Evolutionary conservation across 1,140 invertebrate species (phyloP), one percentile per base, ranked within the genome.

Genomic region (Centruroides vittatus): DNA sequence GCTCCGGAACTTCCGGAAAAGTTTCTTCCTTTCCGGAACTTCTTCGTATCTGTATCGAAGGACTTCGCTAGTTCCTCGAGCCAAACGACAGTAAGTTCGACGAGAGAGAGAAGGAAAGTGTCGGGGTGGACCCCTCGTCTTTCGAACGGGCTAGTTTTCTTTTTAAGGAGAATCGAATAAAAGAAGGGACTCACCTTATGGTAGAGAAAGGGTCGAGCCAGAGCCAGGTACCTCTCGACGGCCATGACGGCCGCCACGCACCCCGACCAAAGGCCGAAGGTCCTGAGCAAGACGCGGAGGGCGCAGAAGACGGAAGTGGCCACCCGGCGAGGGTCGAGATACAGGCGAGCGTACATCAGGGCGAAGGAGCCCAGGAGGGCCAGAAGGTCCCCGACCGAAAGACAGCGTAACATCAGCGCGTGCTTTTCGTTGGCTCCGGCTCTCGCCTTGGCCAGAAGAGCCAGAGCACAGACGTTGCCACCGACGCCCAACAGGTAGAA

Each of bases 201-300:
- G 74, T 90, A 92, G 61, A 87, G 78, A 70, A 92, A 92, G 35
- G 88, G 88, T 65, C 83, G 81, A 0, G 87, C 88, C 57, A 92
- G 78, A 6, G 88, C 88, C 61, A 90, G 76, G 81, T 86, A 92
- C 59, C 88, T 76, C 73, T 92, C 88, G 12, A 83, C 79, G 3
- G 88, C 88, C 88, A 92, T 91, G 6, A 89, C 85, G 67, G 86
- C 81, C 10, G 88, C 86, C 52, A 92, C 87, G 72, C 85, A 88
- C 5, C 88, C 88, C 35, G 87, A 89, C 59, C 87, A 86, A 3
- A 92, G 77, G 5, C 88, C 88, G 73, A 92, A 90, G 52, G 84
- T 81, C 11, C 88, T 76, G 74, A 86, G 82, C 7, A 88, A 73
- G 1, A 90, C 84, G 49, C 85, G 78, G 35, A 82, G 72, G n/a